Evolutionary conservation across 2,888 invertebrate species (phyloP), one percentile per base, ranked within the genome.

Genomic region (Diabrotica balteata): DNA sequence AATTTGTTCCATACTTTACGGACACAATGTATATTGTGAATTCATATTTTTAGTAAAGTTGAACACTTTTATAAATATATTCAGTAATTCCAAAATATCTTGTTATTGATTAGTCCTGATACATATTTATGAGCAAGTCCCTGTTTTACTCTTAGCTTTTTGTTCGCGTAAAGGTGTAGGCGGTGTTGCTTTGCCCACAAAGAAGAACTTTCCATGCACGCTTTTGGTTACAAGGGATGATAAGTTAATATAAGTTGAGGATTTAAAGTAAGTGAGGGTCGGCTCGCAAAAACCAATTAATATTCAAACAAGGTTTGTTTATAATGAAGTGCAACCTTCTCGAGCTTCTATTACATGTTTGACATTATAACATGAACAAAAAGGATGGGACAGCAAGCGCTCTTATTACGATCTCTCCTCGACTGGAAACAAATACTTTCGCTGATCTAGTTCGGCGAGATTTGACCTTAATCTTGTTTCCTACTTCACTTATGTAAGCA

Each of bases 201-300:
- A 47, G 47, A 57, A n/a, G 17, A 57, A 45, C 44, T 57, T 57
- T 57, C 9, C 5, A 11, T 43, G 43, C 32, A 11, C 10, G 47
- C 47, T 43, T 54, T 54, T 2, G 42, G 43, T 43, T 7, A 10
- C 54, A n/a, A 54, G 54, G 42, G 10, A 57, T 45, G 45, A 57
- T 45, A 57, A 57, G 55, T 45, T 57, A 8, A 8, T 44, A 17
- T 43, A 45, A 44, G 55, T 57, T 45, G 17, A 57, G 43, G 44
- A 17, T n/a, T 45, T 45, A 59, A 17, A 49, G 49, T 46, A 46
- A 42, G 10, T 47, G 46, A 59, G 32, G 47, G 47, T 42, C 11
- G 59, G 53, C 2, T 42, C 53, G 46, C 53, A 61, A 61, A 60
- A 61, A 61, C 61, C 46, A 61, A 61, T 61, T 61, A 61, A 61